Conservation (phyloP, 2,797 vertebrate species). For the Leontopithecus rosalia region DNA sequence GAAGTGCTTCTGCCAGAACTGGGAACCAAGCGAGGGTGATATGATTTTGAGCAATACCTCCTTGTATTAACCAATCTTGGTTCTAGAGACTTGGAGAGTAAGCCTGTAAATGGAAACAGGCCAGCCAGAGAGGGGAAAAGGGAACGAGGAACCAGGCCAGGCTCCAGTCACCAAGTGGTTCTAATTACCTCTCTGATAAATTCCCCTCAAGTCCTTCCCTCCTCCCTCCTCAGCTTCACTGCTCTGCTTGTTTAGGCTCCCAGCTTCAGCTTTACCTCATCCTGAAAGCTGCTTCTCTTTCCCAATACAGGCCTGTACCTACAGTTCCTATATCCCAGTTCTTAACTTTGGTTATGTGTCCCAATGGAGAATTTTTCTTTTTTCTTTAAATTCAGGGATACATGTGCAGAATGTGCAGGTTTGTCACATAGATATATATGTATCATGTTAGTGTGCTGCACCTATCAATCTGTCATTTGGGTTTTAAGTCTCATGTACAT, state of each 20-base stretch:
- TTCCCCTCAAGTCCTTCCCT: not conserved
- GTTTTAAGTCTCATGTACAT: not conserved
- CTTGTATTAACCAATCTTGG: not conserved
- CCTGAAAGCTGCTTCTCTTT: not conserved
- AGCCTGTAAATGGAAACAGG: not conserved
- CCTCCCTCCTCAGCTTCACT: not conserved
- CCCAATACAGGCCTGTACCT: not conserved
- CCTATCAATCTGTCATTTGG: not conserved
- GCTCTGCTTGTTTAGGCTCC: not conserved
- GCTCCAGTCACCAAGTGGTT: not conserved
- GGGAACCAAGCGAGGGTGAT: not conserved
- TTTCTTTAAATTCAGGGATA: not conserved
- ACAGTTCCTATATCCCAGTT: not conserved
- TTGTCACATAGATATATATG: not conserved
- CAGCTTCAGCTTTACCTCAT: not conserved
- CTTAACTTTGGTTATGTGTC: not conserved
- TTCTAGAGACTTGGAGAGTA: not conserved
- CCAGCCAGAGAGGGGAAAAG: not conserved
- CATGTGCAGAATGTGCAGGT: not conserved
- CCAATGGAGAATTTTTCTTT: slow-evolving; percentile 6
- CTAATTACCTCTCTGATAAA: not conserved
- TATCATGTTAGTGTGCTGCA: not conserved
- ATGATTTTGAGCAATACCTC: not conserved
- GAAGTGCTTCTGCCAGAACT: not conserved
- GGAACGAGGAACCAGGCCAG: not conserved